These are phyloP conservation scores for Anolis carolinensis DNA, from an alignment of 2,113 vertebrate genomes.

Conservation along the genomic window DNA sequence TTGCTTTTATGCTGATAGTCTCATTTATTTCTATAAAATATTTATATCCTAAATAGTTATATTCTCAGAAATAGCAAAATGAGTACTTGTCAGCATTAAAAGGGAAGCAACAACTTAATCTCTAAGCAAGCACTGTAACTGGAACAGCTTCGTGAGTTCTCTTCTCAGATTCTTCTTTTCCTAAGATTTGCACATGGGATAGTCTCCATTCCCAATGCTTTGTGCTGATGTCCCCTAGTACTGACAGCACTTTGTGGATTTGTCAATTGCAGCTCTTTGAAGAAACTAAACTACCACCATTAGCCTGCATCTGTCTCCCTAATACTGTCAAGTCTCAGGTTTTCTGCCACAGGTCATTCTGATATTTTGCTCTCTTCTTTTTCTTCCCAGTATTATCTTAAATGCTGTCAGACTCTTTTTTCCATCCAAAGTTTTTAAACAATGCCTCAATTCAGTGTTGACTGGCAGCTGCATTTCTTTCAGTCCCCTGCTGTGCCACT, in stretches of 20 bases:
- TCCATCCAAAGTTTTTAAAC: neutral
- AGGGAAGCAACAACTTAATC: neutral
- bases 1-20: neutral
- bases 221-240: neutral
- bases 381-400: neutral
- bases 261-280: neutral
- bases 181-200: neutral
- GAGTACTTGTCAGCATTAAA: neutral
- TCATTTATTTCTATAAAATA: neutral
- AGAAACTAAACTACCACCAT: constrained; percentile 4
- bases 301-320: neutral
- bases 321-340: neutral
- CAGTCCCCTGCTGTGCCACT: neutral
- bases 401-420: neutral
- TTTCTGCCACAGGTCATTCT: neutral
- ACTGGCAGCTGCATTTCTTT: neutral
- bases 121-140: neutral
- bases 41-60: neutral
- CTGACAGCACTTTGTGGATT: constrained; percentile 3
- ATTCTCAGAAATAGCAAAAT: neutral
- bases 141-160: neutral
- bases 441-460: neutral
- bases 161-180: neutral
- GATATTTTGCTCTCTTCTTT: neutral
- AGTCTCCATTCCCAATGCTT: neutral